Evolutionary conservation across 1,140 invertebrate species (phyloP).

Genomic region (Zaprionus kolodkinae): DNA sequence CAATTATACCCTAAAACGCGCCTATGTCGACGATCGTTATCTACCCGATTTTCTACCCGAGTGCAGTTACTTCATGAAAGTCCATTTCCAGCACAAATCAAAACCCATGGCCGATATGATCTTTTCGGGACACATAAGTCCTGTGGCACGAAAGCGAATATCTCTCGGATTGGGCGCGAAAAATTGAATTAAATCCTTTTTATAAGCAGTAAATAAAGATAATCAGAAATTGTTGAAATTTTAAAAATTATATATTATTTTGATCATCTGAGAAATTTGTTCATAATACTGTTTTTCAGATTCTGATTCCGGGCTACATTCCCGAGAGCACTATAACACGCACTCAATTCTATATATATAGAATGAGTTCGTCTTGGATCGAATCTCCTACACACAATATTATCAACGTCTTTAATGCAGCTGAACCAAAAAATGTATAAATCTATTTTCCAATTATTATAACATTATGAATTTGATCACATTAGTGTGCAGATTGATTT

Average conservation of each 20-base stretch:
- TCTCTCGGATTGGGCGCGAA: neutral
- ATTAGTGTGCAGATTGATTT: neutral
- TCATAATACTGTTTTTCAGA: no score
- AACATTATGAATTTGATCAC: conserved; percentile 3
- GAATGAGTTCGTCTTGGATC: neutral
- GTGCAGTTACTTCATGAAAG: conserved; percentile 46
- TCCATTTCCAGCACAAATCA: conserved; percentile 39
- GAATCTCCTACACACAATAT: neutral
- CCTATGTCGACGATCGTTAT: conserved; percentile 54
- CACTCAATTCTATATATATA: neutral
- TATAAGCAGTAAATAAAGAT: neutral
- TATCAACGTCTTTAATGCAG: neutral
- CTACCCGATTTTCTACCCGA: conserved; percentile 63
- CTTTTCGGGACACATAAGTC: conserved; percentile 41
- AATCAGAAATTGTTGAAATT: neutral
- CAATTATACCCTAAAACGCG: conserved; percentile 54
- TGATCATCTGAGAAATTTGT: neutral
- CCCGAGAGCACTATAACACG: no score
- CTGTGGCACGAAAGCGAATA: neutral
- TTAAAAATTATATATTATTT: neutral
- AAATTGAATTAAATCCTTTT: neutral
- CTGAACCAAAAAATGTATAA: neutral
- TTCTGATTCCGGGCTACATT: no score
- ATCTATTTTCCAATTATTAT: neutral
- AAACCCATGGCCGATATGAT: conserved; percentile 44